Evolutionary conservation across 2,113 vertebrate species (phyloP).

Genomic region (Sapayoa aenigma): DNA sequence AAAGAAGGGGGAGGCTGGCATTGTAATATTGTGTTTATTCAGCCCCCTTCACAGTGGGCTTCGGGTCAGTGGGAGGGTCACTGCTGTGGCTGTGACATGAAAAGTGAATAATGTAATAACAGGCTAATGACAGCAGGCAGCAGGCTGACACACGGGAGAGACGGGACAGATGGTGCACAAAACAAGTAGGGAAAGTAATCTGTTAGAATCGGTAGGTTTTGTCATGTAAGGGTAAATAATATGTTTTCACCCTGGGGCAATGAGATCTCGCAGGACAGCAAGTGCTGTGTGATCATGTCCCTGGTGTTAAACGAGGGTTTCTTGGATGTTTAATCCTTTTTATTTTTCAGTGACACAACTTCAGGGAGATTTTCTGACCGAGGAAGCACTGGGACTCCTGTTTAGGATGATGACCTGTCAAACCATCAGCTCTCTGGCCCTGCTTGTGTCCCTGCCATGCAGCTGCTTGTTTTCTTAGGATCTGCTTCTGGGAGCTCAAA

Average conservation of each 20-base stretch:
- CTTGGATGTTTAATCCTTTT: background rate
- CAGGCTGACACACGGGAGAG: background rate
- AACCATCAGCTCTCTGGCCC: background rate
- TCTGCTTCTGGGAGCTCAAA: background rate
- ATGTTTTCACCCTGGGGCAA: background rate
- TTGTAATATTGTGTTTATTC: background rate
- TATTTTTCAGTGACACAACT: background rate
- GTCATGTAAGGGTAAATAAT: background rate
- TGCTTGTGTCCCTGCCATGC: background rate
- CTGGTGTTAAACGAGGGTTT: background rate
- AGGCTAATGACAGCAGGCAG: background rate
- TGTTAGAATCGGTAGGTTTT: background rate
- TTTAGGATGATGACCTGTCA: background rate
- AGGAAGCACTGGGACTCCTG: background rate
- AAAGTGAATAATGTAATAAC: background rate
- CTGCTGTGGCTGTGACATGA: background rate
- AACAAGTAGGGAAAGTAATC: background rate
- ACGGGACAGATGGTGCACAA: background rate
- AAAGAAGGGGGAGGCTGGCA: background rate
- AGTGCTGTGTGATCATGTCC: background rate
- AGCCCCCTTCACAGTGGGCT: background rate
- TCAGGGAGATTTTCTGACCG: background rate
- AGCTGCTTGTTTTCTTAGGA: background rate
- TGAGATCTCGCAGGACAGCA: background rate
- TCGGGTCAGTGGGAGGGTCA: background rate